These are phyloP conservation scores for Thera obeliscata DNA, from an alignment of 2,888 invertebrate species.

Conservation along the genomic window DNA sequence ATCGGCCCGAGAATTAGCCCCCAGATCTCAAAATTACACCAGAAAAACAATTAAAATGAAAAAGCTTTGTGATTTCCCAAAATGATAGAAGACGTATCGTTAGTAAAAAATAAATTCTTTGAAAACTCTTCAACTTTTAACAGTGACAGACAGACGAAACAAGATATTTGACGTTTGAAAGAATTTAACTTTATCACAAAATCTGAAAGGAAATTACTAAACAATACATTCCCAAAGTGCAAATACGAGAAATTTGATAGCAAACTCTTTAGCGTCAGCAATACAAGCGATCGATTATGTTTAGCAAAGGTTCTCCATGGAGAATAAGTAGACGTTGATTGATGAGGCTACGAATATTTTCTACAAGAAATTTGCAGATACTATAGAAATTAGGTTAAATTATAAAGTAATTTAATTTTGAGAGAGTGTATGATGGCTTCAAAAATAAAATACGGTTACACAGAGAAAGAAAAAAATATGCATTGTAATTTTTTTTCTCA, in stretches of 20 bases:
- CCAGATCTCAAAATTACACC: too few relatives aligned
- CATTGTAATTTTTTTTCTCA: too few relatives aligned
- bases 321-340: conserved; percentile 37
- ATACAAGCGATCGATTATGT: conserved; percentile 25
- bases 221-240: neutral
- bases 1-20: too few relatives aligned
- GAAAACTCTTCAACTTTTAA: too few relatives aligned
- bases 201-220: conserved; percentile 1
- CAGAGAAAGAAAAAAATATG: too few relatives aligned
- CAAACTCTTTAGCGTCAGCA: conserved; percentile 17
- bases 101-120: too few relatives aligned
- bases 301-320: conserved; percentile 24
- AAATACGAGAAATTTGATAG: conserved; percentile 1
- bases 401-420: neutral
- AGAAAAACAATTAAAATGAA: too few relatives aligned
- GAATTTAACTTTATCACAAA: neutral
- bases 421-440: neutral
- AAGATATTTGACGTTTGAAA: neutral
- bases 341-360: conserved; percentile 28
- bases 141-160: too few relatives aligned
- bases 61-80: too few relatives aligned
- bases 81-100: too few relatives aligned
- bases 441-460: neutral
- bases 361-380: conserved; percentile 16
- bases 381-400: conserved; percentile 15